Evolutionary conservation across 2,113 vertebrate species (phyloP).

Genomic region (Corythoichthys intestinalis): DNA sequence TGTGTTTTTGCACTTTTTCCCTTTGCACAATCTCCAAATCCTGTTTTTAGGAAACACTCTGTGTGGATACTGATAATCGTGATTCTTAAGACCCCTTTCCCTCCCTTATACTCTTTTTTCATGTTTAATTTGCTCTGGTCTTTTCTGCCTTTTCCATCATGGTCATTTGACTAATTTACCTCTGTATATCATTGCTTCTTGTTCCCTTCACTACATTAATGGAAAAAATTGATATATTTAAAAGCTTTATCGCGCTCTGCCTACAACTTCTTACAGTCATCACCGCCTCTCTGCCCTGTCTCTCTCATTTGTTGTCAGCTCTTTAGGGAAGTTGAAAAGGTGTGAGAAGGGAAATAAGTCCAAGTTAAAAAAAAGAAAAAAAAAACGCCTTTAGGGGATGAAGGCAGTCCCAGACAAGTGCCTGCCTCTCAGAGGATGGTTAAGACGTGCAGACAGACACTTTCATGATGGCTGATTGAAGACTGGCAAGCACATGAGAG

Average conservation of each 20-base stretch:
- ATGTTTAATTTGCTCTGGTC: slow-evolving; percentile 22
- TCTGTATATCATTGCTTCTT: slow-evolving; percentile 20
- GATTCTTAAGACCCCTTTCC: slow-evolving; percentile 36
- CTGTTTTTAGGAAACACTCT: slow-evolving; percentile 46
- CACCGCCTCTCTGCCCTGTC: slow-evolving; percentile 55
- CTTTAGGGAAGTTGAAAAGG: slow-evolving; percentile 74
- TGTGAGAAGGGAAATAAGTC: slow-evolving; percentile 73
- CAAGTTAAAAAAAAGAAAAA: slow-evolving; percentile 48
- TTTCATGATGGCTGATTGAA: slow-evolving; percentile 80
- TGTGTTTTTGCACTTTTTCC: slow-evolving; percentile 40
- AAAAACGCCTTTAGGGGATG: slow-evolving; percentile 73
- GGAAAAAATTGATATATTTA: slow-evolving; percentile 24
- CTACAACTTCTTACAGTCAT: slow-evolving; percentile 36
- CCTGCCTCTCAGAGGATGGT: slow-evolving; percentile 75
- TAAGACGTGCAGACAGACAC: slow-evolving; percentile 72
- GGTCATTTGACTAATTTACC: slow-evolving; percentile 39
- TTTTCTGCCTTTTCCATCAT: slow-evolving; percentile 51
- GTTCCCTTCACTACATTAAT: slow-evolving; percentile 26
- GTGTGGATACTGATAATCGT: slow-evolving; percentile 55
- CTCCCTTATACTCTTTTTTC: slow-evolving; percentile 25
- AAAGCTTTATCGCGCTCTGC: slow-evolving; percentile 20
- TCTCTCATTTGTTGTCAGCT: slow-evolving; percentile 63
- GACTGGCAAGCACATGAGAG: slow-evolving; percentile 62
- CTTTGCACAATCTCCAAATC: slow-evolving; percentile 51
- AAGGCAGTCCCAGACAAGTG: slow-evolving; percentile 73